Evolutionary conservation across 2,888 invertebrate species (phyloP).

Genomic region (Byasa hedistus): DNA sequence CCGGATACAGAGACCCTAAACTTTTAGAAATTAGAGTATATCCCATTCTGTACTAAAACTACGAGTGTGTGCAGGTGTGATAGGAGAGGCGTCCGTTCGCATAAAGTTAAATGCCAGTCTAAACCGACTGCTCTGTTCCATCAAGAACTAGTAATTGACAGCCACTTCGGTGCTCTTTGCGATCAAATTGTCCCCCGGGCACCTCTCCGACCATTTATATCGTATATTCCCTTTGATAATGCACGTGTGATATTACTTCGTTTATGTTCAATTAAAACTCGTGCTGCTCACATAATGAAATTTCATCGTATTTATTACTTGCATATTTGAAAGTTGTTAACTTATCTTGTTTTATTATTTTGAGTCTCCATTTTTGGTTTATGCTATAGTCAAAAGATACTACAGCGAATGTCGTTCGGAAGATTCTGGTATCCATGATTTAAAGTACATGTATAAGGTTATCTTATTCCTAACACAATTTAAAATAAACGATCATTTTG

Average conservation of each 20-base stretch:
- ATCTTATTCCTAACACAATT: too few species aligned
- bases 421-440: too few species aligned
- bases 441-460: too few species aligned
- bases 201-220: conserved; percentile 44
- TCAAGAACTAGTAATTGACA: conserved; percentile 55
- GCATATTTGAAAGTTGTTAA: not conserved
- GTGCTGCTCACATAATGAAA: not conserved
- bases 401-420: too few species aligned
- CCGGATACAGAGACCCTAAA: not conserved
- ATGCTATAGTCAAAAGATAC: too few species aligned
- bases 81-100: not conserved
- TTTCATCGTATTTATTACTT: not conserved
- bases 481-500: too few species aligned
- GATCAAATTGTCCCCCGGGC: conserved; percentile 48
- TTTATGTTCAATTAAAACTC: not conserved
- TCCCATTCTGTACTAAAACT: not conserved
- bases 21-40: not conserved
- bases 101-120: conserved; percentile 52
- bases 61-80: not conserved
- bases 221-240: conserved; percentile 42
- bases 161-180: conserved; percentile 49
- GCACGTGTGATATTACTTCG: conserved; percentile 30
- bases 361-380: too few species aligned
- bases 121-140: conserved; percentile 54
- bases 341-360: not conserved